Evolutionary conservation across 2,113 vertebrate genomes (phyloP).

Genomic region (Hoplias malabaricus): DNA sequence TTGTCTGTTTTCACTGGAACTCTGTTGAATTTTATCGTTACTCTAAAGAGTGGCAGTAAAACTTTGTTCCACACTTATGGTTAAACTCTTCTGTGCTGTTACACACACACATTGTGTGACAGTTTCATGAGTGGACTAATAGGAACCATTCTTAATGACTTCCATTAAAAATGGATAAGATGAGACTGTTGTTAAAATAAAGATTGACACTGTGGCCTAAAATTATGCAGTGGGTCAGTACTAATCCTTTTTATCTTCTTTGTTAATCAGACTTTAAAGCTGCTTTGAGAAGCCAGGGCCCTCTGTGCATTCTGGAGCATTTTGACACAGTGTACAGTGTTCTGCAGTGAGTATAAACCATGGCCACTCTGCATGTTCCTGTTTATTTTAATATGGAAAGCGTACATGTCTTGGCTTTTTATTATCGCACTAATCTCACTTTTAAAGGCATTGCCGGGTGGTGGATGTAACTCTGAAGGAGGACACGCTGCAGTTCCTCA

Average conservation of each 20-base stretch:
- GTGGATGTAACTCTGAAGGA: slow-evolving; percentile 78
- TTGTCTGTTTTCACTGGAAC: no score
- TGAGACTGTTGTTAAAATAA: no score
- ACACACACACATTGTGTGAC: no score
- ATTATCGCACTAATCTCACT: neutral
- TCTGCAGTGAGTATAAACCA: slow-evolving; percentile 80
- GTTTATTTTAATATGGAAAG: no score
- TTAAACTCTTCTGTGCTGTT: neutral
- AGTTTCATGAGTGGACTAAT: no score
- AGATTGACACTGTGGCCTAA: no score
- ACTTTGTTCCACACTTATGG: no score
- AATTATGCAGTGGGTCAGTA: no score
- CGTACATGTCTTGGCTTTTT: neutral
- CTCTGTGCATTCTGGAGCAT: slow-evolving; percentile 83
- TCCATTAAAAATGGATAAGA: no score
- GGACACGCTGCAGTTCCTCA: slow-evolving; percentile 84
- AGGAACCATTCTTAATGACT: no score
- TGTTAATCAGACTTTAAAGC: slow-evolving; percentile 76
- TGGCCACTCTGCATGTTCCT: neutral
- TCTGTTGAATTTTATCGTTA: no score
- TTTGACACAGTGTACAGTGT: slow-evolving; percentile 90
- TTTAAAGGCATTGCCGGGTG: slow-evolving; percentile 77
- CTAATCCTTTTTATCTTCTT: neutral
- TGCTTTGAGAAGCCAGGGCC: slow-evolving; percentile 76
- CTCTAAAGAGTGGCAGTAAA: no score